Base-by-base conservation (phyloP, 2,113 vertebrate species). In the Bagarius yarrelli region DNA sequence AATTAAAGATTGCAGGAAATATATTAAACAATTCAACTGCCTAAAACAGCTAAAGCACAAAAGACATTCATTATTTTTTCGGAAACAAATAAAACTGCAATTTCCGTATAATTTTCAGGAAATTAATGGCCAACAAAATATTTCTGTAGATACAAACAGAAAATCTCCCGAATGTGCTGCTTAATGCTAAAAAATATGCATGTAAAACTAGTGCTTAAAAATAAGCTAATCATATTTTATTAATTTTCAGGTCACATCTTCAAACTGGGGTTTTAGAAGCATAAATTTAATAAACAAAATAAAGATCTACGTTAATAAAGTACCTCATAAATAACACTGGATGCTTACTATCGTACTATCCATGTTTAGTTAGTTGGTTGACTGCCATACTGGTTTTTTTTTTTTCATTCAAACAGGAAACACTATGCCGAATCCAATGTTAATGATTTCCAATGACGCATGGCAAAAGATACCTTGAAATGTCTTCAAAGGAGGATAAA, bases 371-470 rank as follows among this genome's bases (percentile, higher is more conserved):
- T 70, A 75, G 56, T 76, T 75, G 32, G 53, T 79, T 36, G 67
- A 61, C 32, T 50, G 40, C 67, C 52, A 40, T 30, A 18, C 2
- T 25, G 66, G 78, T n/a, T n/a, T n/a, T n/a, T n/a, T 15, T 52
- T 61, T 63, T 23, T 55, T 21, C 56, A 23, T 14, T 36, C 15
- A 69, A 40, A 36, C 52, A 59, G 27, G 53, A 59, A 59, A 83
- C 53, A 14, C 25, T 11, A 15, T 63, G 56, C 72, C 72, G 69
- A 67, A 27, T 50, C 19, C 72, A 76, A 69, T 72, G 67, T 59
- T 67, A 72, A 76, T 18, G 34, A 67, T 76, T 81, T 77, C 81
- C 73, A 82, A 34, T 59, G 60, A 82, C 8, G 21, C 63, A 76
- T 74, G 30, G 44, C 27, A 52, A 71, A 50, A 34, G 2, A 66